These are phyloP conservation scores for Poeciliopsis infans DNA, from an alignment of 2,797 vertebrate genomes.

Conservation along the genomic window DNA sequence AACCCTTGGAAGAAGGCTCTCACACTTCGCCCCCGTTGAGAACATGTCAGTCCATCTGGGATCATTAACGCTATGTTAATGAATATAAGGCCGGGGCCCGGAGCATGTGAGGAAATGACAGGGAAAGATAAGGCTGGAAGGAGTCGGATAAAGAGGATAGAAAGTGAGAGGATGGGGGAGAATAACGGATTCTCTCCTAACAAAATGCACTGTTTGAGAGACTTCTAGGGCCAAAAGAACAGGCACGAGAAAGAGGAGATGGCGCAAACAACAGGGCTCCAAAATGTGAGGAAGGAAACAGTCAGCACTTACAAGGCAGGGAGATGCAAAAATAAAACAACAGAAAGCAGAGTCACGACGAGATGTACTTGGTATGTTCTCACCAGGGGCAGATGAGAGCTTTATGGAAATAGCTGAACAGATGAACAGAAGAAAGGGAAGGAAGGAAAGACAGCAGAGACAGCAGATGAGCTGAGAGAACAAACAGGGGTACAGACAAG, in stretches of 20 bases:
- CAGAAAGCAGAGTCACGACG: constrained; percentile 33
- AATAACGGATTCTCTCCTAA: constrained; percentile 65
- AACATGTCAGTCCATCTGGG: constrained; percentile 82
- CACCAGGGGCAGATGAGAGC: constrained; percentile 49
- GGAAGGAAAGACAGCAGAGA: constrained; percentile 68
- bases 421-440: constrained; percentile 68
- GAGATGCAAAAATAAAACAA: constrained; percentile 34
- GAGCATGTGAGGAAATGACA: constrained; percentile 60
- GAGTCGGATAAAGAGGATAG: constrained; percentile 44
- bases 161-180: constrained; percentile 58
- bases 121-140: constrained; percentile 22
- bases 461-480: constrained; percentile 74
- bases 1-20: constrained; percentile 70
- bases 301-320: constrained; percentile 15
- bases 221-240: constrained; percentile 19
- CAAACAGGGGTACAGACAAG: constrained; percentile 59
- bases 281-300: constrained; percentile 27
- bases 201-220: constrained; percentile 61
- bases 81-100: constrained; percentile 71
- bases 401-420: constrained; percentile 66
- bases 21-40: constrained; percentile 75
- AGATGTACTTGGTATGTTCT: constrained; percentile 25
- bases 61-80: constrained; percentile 80
- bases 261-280: constrained; percentile 23
- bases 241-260: constrained; percentile 22